These are phyloP conservation scores for Balanococcus diminutus DNA, from an alignment of 2,888 invertebrate genomes.

Conservation along the genomic window DNA sequence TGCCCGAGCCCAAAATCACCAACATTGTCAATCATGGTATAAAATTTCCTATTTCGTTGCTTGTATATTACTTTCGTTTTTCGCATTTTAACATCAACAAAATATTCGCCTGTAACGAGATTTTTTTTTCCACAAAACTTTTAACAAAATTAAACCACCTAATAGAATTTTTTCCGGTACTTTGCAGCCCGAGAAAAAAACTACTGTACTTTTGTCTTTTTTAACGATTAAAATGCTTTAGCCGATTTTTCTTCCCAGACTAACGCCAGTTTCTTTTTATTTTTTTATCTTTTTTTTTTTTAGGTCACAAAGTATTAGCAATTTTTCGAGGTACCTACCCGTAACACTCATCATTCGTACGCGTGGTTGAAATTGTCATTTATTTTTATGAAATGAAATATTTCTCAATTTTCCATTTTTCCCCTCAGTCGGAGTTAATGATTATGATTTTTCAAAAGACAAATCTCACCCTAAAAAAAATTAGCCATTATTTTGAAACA, in stretches of 20 bases:
- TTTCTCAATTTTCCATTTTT: too few species aligned
- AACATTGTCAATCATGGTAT: slow-evolving; percentile 3
- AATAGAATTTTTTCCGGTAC: not conserved
- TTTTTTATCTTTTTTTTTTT: not conserved
- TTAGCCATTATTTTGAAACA: too few species aligned
- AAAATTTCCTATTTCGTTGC: not conserved
- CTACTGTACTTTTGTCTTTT: too few species aligned
- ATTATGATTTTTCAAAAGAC: too few species aligned
- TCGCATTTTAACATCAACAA: not conserved
- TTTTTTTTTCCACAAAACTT: not conserved
- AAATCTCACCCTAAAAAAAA: too few species aligned
- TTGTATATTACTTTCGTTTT: not conserved
- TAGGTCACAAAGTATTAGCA: not conserved
- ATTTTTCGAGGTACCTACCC: not conserved
- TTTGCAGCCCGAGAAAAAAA: not conserved
- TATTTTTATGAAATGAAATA: too few species aligned
- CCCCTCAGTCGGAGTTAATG: too few species aligned
- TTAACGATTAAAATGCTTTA: not conserved
- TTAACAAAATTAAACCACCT: not conserved
- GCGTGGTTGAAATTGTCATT: not conserved
- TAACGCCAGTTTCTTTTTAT: not conserved
- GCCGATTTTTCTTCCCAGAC: not conserved
- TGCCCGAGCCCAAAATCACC: not conserved
- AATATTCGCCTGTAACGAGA: slow-evolving; percentile 13
- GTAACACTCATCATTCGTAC: not conserved